These are phyloP conservation scores for Anagyrus pseudococci DNA, from an alignment of 2,888 invertebrate genomes.

Conservation along the genomic window DNA sequence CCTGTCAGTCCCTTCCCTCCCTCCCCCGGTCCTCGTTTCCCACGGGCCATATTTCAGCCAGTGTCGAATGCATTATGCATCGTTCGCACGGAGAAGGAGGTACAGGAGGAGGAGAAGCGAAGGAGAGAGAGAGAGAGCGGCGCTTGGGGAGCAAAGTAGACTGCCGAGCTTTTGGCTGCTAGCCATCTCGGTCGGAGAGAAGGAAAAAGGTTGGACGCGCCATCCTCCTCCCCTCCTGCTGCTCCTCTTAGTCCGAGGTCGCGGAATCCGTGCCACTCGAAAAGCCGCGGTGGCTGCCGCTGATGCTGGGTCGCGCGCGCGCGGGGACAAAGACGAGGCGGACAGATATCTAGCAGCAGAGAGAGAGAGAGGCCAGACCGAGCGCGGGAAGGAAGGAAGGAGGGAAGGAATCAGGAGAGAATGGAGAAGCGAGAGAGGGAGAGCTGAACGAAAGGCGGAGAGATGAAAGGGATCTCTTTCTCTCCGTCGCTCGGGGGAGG, in stretches of 20 bases:
- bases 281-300: too few relatives aligned
- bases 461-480: too few relatives aligned
- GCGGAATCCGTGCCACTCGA: slow-evolving; percentile 11
- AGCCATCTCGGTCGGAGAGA: slow-evolving; percentile 11
- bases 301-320: too few relatives aligned
- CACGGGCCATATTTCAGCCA: slow-evolving; percentile 1
- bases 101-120: not conserved
- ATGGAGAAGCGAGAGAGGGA: too few relatives aligned
- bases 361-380: too few relatives aligned
- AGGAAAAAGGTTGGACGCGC: slow-evolving; percentile 10
- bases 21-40: not conserved
- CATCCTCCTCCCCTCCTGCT: too few relatives aligned
- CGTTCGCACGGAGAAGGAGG: not conserved
- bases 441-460: too few relatives aligned
- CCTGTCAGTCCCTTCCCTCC: not conserved
- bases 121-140: not conserved
- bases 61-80: slow-evolving; percentile 22
- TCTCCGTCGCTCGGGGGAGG: too few relatives aligned
- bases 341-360: too few relatives aligned
- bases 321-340: too few relatives aligned
- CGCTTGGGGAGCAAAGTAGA: not conserved
- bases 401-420: too few relatives aligned
- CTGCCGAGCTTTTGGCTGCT: slow-evolving; percentile 19
- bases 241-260: not conserved
- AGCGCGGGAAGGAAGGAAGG: too few relatives aligned